Evolutionary conservation across 2,888 invertebrate genomes (phyloP).

Genomic region (Sylvicola fuscatus): DNA sequence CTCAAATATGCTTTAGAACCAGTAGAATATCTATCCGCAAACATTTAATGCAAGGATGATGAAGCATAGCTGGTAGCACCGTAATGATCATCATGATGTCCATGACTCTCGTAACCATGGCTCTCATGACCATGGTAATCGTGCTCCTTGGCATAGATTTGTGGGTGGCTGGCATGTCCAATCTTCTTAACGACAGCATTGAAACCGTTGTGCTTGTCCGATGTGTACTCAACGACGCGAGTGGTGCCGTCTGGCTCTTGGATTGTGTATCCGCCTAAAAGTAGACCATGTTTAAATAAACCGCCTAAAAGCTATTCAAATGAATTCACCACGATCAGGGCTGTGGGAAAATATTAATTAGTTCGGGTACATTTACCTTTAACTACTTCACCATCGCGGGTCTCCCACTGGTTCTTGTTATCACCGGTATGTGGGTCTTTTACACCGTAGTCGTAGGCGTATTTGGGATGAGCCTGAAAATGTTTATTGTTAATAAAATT

Average conservation of each 20-base stretch:
- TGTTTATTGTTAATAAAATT: neutral
- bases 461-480: slow-evolving; percentile 23
- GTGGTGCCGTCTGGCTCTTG: slow-evolving; percentile 29
- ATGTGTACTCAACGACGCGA: slow-evolving; percentile 28
- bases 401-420: slow-evolving; percentile 28
- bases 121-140: slow-evolving; percentile 3
- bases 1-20: too few species aligned
- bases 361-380: slow-evolving; percentile 16
- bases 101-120: slow-evolving; percentile 3
- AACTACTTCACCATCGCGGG: slow-evolving; percentile 29
- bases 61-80: slow-evolving; percentile 1
- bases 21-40: too few species aligned
- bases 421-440: slow-evolving; percentile 28
- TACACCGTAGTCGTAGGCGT: slow-evolving; percentile 28
- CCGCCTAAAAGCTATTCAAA: neutral
- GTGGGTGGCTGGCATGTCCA: slow-evolving; percentile 16
- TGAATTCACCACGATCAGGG: neutral
- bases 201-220: slow-evolving; percentile 28
- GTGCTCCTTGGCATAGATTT: slow-evolving; percentile 4
- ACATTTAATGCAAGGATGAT: too few species aligned
- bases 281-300: neutral
- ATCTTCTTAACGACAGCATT: slow-evolving; percentile 29
- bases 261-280: slow-evolving; percentile 22
- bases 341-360: neutral
- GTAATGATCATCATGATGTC: slow-evolving; percentile 1